Evolutionary conservation across 2,113 vertebrate species (phyloP).

Genomic region (Aythya baeri): DNA sequence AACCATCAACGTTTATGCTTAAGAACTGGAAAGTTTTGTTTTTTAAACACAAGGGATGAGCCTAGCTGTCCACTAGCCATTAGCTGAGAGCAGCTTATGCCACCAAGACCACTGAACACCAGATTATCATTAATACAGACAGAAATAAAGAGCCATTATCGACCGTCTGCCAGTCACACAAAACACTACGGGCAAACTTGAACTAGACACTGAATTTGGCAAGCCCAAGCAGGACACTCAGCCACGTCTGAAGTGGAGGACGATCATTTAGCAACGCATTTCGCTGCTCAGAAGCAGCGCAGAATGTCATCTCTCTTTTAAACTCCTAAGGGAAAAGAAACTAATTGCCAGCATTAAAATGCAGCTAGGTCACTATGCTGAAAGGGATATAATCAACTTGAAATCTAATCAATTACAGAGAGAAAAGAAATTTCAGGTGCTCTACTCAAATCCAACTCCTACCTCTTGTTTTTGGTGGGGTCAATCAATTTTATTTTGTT

Average conservation of each 20-base stretch:
- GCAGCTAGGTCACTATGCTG: neutral
- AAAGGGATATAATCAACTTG: slow-evolving; percentile 30
- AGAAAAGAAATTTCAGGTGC: neutral
- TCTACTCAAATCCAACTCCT: neutral
- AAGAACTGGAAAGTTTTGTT: neutral
- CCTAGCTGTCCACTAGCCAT: neutral
- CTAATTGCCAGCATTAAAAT: slow-evolving; percentile 21
- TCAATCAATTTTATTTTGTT: neutral
- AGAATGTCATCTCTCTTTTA: neutral
- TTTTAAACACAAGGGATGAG: neutral
- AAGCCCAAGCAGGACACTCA: neutral
- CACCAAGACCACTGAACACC: neutral
- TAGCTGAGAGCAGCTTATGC: neutral
- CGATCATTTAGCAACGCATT: neutral
- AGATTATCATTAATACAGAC: neutral
- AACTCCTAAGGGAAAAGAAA: slow-evolving; percentile 4
- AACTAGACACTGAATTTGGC: neutral
- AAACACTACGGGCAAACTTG: neutral
- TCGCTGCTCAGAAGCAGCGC: neutral
- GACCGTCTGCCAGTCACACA: neutral
- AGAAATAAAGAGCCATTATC: neutral
- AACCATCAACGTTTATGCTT: neutral
- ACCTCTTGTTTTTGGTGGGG: neutral
- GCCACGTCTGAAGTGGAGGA: neutral
- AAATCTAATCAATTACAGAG: slow-evolving; percentile 26